These are phyloP conservation scores for Phyllotreta striolata DNA, from an alignment of 2,888 invertebrate genomes.

Conservation along the genomic window DNA sequence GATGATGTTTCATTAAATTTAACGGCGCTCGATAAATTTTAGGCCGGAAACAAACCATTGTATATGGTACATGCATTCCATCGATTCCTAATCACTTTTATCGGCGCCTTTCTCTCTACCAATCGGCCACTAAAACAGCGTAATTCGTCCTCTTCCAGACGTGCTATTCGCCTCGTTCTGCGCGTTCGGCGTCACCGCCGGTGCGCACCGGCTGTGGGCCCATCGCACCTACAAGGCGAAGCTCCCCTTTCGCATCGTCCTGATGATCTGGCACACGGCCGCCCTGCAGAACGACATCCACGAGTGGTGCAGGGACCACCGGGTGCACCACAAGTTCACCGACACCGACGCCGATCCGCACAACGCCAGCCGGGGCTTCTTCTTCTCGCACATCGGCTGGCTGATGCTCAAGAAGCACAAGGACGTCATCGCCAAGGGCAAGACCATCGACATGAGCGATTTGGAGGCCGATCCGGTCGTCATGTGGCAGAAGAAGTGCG, in stretches of 20 bases:
- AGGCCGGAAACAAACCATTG: no score
- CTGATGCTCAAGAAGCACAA: conserved; percentile 86
- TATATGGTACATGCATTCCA: neutral
- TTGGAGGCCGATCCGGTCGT: conserved; percentile 83
- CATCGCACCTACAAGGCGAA: conserved; percentile 92
- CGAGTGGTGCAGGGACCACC: conserved; percentile 83
- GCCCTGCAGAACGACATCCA: conserved; percentile 90
- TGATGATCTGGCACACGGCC: conserved; percentile 82
- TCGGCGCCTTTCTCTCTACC: no score
- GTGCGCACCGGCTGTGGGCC: conserved; percentile 93
- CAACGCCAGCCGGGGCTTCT: conserved; percentile 83
- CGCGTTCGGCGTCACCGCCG: conserved; percentile 82
- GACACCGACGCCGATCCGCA: conserved; percentile 89
- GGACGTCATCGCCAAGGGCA: conserved; percentile 84
- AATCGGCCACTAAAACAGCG: conserved; percentile 24
- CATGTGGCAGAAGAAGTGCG: conserved; percentile 84
- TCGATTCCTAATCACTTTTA: no score
- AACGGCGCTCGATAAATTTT: no score
- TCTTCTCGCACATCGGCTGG: conserved; percentile 96
- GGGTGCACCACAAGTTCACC: conserved; percentile 87
- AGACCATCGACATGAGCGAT: conserved; percentile 84
- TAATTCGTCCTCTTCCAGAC: conserved; percentile 40
- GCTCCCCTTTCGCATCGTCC: conserved; percentile 78
- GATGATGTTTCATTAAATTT: no score
- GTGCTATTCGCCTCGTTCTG: conserved; percentile 40